Evolutionary conservation across 2,113 vertebrate species (phyloP), one percentile per base, ranked within the genome.

Genomic region (Lagopus muta): DNA sequence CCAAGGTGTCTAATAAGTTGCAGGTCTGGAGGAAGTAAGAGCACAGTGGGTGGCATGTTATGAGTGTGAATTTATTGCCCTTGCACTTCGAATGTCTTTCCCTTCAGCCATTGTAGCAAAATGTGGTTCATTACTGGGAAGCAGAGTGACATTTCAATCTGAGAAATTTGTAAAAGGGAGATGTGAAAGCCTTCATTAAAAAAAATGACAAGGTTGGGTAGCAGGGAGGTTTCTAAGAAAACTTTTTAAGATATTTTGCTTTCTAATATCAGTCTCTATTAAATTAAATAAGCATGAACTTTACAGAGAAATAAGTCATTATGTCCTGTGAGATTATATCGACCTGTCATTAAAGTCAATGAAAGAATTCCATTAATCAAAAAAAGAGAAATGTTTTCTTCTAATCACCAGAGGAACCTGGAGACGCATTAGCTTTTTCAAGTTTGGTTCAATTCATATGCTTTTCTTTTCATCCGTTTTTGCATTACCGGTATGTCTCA

Each of bases 321-420:
- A 50, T 54, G 9, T 72, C 76, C 36, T 77, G 52, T 69, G 76
- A 96, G 82, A 90, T 93, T 92, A 83, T 40, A 90, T 94, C n/a
- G 86, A 72, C 54, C 85, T 94, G 58, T 83, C 85, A 86, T 92
- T 92, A 78, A 0, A 7, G 72, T 38, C 79, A 92, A 36, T 75
- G 79, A 83, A 91, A 91, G 82, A 86, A 78, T 82, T 91, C 30
- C 27, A 94, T 94, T 94, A 92, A 94, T 90, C 89, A 90, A 83
- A 86, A 77, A 91, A 85, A 55, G 47, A 78, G 25, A 96, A 95
- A 92, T 92, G 94, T 92, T 95, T 95, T 93, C 61, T 50, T 75
- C 52, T 88, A 90, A 71, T 94, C n/a, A 0, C 69, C 77, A 55
- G 65, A 79, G 30, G 15, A 94, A 90, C 30, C 30, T 81, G 54